phyloP scores from a whole-genome alignment of 2,888 invertebrate species.

The Clanis bilineata region DNA sequence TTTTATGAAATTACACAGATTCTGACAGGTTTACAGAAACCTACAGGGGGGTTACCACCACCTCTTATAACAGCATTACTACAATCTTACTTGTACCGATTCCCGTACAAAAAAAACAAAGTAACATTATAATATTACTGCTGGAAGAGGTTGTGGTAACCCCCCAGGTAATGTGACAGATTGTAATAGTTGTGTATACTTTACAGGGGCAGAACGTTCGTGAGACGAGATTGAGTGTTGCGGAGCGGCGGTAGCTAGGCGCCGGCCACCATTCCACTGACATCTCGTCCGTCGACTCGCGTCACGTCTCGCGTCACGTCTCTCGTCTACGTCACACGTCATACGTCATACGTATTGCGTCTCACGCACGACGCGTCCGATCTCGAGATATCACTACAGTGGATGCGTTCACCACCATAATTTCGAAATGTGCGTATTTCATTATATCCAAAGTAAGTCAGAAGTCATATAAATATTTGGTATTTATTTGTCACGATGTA shows the following conservation, averaged over 20 bases:
- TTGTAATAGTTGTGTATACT: conserved; percentile 41
- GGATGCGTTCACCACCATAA: conserved; percentile 40
- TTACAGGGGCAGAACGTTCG: conserved; percentile 91
- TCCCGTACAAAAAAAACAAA: too few species aligned
- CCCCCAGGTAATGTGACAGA: too few species aligned
- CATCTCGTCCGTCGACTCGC: background rate
- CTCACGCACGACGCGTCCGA: conserved; percentile 17
- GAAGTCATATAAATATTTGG: conserved; percentile 31
- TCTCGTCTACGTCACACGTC: too few species aligned
- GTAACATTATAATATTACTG: too few species aligned
- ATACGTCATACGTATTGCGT: too few species aligned
- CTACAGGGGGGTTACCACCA: too few species aligned
- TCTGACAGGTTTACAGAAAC: too few species aligned
- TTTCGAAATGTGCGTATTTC: conserved; percentile 70
- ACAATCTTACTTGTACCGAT: too few species aligned
- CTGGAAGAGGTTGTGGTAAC: too few species aligned
- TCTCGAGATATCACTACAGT: conserved; percentile 42
- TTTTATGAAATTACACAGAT: too few species aligned
- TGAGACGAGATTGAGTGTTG: conserved; percentile 89
- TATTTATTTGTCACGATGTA: conserved; percentile 46
- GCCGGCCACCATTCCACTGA: conserved; percentile 16
- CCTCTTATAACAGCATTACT: too few species aligned
- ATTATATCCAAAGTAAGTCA: conserved; percentile 21
- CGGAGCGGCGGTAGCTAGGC: conserved; percentile 64
- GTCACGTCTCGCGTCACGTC: background rate